Evolutionary conservation across 1,140 invertebrate species (phyloP), one percentile per base, ranked within the genome.

Genomic region (Caenorhabditis brenneri): DNA sequence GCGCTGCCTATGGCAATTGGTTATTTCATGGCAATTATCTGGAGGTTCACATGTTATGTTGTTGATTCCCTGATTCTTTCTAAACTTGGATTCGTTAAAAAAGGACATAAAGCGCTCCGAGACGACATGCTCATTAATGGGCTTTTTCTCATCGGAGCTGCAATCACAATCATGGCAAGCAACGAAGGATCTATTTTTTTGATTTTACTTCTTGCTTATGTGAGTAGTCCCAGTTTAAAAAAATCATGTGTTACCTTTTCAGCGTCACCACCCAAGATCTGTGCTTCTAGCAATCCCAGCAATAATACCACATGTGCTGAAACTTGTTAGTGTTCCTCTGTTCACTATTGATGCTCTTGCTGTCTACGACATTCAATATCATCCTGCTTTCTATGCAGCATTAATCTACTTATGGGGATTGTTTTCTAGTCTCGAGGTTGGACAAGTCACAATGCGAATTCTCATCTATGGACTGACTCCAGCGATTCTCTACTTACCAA

Each of bases 71-170:
- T 46, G 16, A 0, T 74, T 24, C 2, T 74, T 39, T 74, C 65
- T 4, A 39, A n/a, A 24, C 3, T 74, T 5, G 22, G 22, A 42
- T 74, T 74, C n/a, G 10, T 74, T 9, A 5, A 42, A 12, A 42
- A 4, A 42, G 65, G 36, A 1, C 65, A 74, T 15, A 15, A 19
- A 42, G 33, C 36, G 10, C 36, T 74, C 10, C 29, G 65, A 31
- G 65, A 42, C 12, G 65, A 74, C 24, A 74, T 33, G 65, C 36
- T 74, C 2, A 74, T 74, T 15, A 74, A 74, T 74, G 65, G 65
- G 22, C n/a, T 74, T 1, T 74, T 22, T 46, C n/a, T 74, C 2
- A 42, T 74, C 24, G 65, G 65, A 5, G n/a, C 36, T 15, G 33
- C 65, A 16, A 24, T 74, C 2, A 74, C 65, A 27, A 42, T 74